phyloP scores from a whole-genome alignment of 2,888 invertebrate species.

The Azorinus chamasolen region DNA sequence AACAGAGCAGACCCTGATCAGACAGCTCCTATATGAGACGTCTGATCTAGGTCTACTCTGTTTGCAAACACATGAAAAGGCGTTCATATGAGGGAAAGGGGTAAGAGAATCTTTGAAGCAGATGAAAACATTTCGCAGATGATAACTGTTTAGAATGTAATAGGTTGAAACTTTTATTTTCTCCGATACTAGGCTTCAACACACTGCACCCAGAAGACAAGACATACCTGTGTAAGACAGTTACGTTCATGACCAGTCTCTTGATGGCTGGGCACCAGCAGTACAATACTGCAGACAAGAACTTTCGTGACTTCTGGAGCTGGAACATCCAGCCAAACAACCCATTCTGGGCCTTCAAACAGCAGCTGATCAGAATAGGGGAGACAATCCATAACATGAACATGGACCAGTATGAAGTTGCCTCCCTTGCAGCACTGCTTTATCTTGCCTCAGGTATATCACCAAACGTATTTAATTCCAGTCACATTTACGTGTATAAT shows the following conservation, averaged over 20 bases:
- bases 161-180: too few relatives aligned
- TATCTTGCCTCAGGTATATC: constrained; percentile 61
- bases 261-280: constrained; percentile 57
- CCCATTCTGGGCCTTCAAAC: constrained; percentile 65
- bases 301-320: constrained; percentile 68
- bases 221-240: constrained; percentile 54
- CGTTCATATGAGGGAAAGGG: too few relatives aligned
- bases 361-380: constrained; percentile 60
- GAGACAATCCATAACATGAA: constrained; percentile 60
- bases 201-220: constrained; percentile 62
- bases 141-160: too few relatives aligned
- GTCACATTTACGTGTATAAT: background rate
- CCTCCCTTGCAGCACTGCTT: constrained; percentile 54
- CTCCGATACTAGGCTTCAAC: constrained; percentile 47
- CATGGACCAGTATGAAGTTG: constrained; percentile 63
- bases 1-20: too few relatives aligned
- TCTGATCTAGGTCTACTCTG: too few relatives aligned
- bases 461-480: background rate
- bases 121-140: too few relatives aligned
- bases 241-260: constrained; percentile 53
- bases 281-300: constrained; percentile 55
- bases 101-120: too few relatives aligned
- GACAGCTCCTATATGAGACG: too few relatives aligned
- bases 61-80: too few relatives aligned
- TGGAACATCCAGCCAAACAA: constrained; percentile 66